These are phyloP conservation scores for Chalcis sispes DNA, from an alignment of 2,888 invertebrate species.

Conservation along the genomic window DNA sequence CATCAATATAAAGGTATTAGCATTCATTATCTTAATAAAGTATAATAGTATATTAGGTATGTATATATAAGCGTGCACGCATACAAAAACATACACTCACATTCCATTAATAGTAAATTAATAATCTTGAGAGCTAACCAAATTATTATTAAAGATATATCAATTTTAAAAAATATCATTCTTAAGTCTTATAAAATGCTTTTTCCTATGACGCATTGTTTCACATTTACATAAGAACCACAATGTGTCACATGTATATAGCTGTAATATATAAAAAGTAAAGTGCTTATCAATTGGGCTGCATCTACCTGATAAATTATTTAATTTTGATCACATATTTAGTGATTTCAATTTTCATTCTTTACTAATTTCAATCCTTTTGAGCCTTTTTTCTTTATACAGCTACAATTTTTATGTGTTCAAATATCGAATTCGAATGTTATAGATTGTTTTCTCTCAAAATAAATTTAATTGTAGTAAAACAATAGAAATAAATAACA, in stretches of 20 bases:
- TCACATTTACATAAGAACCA: constrained; percentile 52
- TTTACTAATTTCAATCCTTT: not conserved
- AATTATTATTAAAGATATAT: constrained; percentile 52
- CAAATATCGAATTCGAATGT: not conserved
- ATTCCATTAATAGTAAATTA: constrained; percentile 68
- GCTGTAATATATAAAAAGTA: not conserved
- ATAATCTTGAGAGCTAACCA: constrained; percentile 60
- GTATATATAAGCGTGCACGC: constrained; percentile 53
- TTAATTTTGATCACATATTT: constrained; percentile 27
- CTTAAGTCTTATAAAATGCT: constrained; percentile 71
- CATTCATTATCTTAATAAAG: constrained; percentile 65
- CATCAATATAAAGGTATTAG: constrained; percentile 61
- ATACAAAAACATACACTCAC: constrained; percentile 58
- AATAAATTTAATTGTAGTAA: constrained; percentile 18
- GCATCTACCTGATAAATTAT: not conserved
- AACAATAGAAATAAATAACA: constrained; percentile 14
- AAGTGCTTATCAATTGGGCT: not conserved
- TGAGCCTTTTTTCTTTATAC: constrained; percentile 21
- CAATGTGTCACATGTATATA: constrained; percentile 21
- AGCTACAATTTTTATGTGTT: constrained; percentile 25
- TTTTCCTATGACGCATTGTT: constrained; percentile 56
- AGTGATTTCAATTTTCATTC: constrained; percentile 12
- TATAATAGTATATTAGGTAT: constrained; percentile 60
- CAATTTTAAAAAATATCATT: constrained; percentile 73
- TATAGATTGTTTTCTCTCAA: not conserved